phyloP scores from a whole-genome alignment of 2,113 vertebrate genomes.

The Hippolais icterina region DNA sequence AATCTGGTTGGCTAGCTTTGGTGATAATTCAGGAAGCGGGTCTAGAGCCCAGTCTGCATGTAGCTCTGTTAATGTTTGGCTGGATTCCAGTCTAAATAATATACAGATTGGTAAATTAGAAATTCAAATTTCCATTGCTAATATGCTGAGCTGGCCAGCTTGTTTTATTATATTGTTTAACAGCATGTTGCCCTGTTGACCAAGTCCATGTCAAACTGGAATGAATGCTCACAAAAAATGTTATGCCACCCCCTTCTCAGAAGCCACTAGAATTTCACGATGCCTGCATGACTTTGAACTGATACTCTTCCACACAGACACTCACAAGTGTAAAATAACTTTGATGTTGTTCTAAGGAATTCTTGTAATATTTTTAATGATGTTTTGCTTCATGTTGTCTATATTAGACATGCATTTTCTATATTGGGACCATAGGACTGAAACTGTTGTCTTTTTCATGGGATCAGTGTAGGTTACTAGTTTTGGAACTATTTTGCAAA shows the following conservation, averaged over 20 bases:
- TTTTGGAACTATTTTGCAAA: background rate
- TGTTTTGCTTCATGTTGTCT: background rate
- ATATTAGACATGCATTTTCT: background rate
- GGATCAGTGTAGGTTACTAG: background rate
- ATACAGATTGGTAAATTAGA: background rate
- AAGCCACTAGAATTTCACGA: background rate
- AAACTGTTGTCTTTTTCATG: background rate
- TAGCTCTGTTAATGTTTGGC: background rate
- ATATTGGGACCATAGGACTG: fast-evolving
- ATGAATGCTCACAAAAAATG: background rate
- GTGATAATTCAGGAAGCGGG: background rate
- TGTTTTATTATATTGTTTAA: background rate
- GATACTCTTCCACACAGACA: background rate
- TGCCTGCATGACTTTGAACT: background rate
- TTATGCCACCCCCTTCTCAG: background rate
- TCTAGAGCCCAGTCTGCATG: background rate
- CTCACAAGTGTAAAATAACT: background rate
- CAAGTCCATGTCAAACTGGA: background rate
- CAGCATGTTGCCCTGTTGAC: background rate
- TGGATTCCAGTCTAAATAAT: background rate
- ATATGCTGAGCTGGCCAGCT: background rate
- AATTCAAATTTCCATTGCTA: background rate
- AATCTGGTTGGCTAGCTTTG: background rate
- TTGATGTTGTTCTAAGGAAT: background rate
- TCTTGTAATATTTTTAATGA: background rate